Conservation (phyloP, 2,797 vertebrate genomes). For the Ciconia nigra region DNA sequence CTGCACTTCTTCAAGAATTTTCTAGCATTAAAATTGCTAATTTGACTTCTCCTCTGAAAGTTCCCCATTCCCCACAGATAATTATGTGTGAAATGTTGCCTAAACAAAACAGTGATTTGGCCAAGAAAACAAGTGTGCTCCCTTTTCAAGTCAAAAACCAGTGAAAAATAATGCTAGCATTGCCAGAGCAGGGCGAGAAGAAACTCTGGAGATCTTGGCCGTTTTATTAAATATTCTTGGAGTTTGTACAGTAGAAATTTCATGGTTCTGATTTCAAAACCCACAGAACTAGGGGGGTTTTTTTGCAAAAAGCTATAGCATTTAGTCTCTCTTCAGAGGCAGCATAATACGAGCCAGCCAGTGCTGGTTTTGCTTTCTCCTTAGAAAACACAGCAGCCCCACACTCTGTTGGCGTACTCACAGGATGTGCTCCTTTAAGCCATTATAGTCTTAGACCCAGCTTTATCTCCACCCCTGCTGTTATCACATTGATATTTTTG, state of each 20-base stretch:
- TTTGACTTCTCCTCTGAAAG: constrained; percentile 17
- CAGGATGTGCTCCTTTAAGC: not conserved
- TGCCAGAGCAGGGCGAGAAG: not conserved
- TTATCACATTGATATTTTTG: constrained; percentile 42
- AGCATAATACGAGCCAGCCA: not conserved
- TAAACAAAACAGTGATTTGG: constrained; percentile 11
- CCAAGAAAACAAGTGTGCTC: not conserved
- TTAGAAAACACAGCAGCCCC: not conserved
- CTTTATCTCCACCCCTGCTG: constrained; percentile 29
- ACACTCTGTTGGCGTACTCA: not conserved
- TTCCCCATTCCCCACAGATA: constrained; percentile 5
- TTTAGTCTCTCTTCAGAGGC: not conserved
- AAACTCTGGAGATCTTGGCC: not conserved
- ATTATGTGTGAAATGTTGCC: constrained; percentile 4
- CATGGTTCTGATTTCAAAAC: not conserved
- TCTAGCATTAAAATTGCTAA: constrained; percentile 34
- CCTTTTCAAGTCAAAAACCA: not conserved
- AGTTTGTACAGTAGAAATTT: not conserved
- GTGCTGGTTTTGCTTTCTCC: not conserved
- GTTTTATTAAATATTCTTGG: not conserved
- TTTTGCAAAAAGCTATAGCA: not conserved
- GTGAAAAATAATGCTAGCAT: not conserved
- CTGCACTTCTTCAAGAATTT: constrained; percentile 16
- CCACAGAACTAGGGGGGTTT: not conserved
- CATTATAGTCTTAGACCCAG: not conserved